Percentiles rank a stretch among this genome's conserved stretches.
Conservation (phyloP, 1,140 invertebrate genomes). For the Drosophila tropicalis region DNA sequence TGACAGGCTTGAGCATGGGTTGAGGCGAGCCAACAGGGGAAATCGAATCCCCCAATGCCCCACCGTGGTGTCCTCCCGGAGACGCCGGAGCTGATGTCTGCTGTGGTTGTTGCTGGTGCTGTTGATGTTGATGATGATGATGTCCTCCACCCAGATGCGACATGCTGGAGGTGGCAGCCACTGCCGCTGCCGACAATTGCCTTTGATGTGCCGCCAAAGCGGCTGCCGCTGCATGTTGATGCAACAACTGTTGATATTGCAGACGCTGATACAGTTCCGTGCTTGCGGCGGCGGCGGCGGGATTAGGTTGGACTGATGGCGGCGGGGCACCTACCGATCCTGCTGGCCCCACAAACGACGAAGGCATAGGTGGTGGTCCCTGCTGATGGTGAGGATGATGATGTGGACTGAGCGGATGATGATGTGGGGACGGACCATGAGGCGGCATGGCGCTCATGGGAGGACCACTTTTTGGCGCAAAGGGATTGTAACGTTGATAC, state of each 20-base stretch:
- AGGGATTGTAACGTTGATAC: constrained; percentile 84
- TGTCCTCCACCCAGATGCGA: constrained; percentile 61
- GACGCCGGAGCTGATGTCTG: constrained; percentile 66
- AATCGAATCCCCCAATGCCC: constrained; percentile 28
- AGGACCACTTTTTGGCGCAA: constrained; percentile 82
- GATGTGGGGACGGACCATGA: background rate
- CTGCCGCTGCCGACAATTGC: constrained; percentile 66
- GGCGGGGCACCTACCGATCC: constrained; percentile 5
- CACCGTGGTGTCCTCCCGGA: constrained; percentile 40
- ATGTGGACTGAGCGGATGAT: constrained; percentile 1
- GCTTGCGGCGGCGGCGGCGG: constrained; percentile 50
- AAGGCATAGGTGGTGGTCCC: background rate
- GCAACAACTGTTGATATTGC: constrained; percentile 82
- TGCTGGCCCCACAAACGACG: constrained; percentile 7
- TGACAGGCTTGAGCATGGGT: constrained; percentile 84
- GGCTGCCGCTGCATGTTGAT: constrained; percentile 79
- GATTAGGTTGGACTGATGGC: constrained; percentile 67
- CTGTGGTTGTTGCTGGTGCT: constrained; percentile 2
- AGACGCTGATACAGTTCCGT: constrained; percentile 84
- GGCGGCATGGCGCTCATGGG: constrained; percentile 51
- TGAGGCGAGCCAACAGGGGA: constrained; percentile 73
- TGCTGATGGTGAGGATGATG: constrained; percentile 17
- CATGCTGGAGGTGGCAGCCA: constrained; percentile 50
- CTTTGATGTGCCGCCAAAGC: constrained; percentile 81
- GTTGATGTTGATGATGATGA: constrained; percentile 58